These are phyloP conservation scores for Mactromeris polynyma DNA, from an alignment of 2,888 invertebrate species.

Conservation along the genomic window DNA sequence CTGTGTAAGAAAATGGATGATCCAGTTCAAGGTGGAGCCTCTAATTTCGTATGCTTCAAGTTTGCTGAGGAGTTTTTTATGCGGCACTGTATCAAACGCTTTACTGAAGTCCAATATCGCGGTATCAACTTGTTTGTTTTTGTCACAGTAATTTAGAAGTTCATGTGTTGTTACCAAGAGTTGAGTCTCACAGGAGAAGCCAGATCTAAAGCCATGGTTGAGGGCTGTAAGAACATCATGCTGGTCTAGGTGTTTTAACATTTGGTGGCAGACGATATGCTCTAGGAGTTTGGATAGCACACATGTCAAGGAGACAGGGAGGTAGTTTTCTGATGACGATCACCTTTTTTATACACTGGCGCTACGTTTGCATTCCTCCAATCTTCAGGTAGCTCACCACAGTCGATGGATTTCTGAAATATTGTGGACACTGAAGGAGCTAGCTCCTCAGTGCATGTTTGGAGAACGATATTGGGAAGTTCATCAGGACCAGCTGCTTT, in stretches of 20 bases:
- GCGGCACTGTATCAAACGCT: too few species aligned
- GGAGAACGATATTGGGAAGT: slow-evolving; percentile 50
- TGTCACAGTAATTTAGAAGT: slow-evolving; percentile 24
- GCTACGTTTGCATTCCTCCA: slow-evolving; percentile 54
- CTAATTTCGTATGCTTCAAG: too few species aligned
- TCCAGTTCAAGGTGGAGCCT: too few species aligned
- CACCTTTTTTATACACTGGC: slow-evolving; percentile 43
- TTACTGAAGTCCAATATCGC: too few species aligned
- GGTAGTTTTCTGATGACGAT: slow-evolving; percentile 45
- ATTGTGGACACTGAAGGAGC: slow-evolving; percentile 52
- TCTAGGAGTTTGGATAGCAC: slow-evolving; percentile 36
- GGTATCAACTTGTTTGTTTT: too few species aligned
- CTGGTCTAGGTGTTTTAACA: slow-evolving; percentile 21
- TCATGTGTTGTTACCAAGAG: slow-evolving; percentile 36
- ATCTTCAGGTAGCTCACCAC: slow-evolving; percentile 54
- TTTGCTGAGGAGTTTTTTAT: neutral
- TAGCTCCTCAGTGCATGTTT: slow-evolving; percentile 48
- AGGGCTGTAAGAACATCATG: slow-evolving; percentile 14
- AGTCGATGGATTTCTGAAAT: slow-evolving; percentile 47
- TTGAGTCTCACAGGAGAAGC: slow-evolving; percentile 40
- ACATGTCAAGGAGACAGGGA: slow-evolving; percentile 27
- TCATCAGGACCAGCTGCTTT: slow-evolving; percentile 65
- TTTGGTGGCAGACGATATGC: slow-evolving; percentile 42
- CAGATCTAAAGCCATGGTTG: slow-evolving; percentile 38
- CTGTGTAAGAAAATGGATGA: too few species aligned